Percentiles rank a stretch among this genome's conserved stretches.
phyloP scores from a whole-genome alignment of 2,888 invertebrate genomes.

The Macropis europaea region DNA sequence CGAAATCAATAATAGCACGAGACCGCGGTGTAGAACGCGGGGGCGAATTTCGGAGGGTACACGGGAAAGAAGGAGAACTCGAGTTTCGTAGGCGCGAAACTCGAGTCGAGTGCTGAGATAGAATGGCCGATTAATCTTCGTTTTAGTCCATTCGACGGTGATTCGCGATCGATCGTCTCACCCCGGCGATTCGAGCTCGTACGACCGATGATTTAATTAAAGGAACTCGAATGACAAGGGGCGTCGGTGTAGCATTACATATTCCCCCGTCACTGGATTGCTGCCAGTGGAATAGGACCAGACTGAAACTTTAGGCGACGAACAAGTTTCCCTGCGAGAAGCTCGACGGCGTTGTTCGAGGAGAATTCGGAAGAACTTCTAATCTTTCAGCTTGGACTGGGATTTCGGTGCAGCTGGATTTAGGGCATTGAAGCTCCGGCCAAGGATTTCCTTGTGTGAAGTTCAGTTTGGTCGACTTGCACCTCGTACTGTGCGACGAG shows the following conservation, averaged over 20 bases:
- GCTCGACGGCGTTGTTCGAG: too few relatives aligned
- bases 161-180: constrained; percentile 39
- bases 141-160: constrained; percentile 2
- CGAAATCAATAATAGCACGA: constrained; percentile 69
- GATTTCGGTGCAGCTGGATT: too few relatives aligned
- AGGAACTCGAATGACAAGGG: constrained; percentile 53
- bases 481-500: too few relatives aligned
- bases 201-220: constrained; percentile 59
- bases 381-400: too few relatives aligned
- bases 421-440: too few relatives aligned
- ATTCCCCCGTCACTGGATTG: constrained; percentile 23
- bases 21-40: background rate
- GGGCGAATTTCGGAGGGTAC: constrained; percentile 2
- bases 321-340: background rate
- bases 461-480: too few relatives aligned
- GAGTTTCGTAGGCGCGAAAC: constrained; percentile 20
- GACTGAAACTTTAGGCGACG: constrained; percentile 6
- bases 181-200: constrained; percentile 1
- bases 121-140: constrained; percentile 37
- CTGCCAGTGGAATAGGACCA: constrained; percentile 26
- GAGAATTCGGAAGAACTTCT: too few relatives aligned
- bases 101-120: background rate
- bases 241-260: constrained; percentile 59
- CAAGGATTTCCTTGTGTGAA: too few relatives aligned
- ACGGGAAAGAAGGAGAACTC: background rate